These are phyloP conservation scores for Sitta carolinensis DNA, from an alignment of 2,797 vertebrate species.

Conservation along the genomic window DNA sequence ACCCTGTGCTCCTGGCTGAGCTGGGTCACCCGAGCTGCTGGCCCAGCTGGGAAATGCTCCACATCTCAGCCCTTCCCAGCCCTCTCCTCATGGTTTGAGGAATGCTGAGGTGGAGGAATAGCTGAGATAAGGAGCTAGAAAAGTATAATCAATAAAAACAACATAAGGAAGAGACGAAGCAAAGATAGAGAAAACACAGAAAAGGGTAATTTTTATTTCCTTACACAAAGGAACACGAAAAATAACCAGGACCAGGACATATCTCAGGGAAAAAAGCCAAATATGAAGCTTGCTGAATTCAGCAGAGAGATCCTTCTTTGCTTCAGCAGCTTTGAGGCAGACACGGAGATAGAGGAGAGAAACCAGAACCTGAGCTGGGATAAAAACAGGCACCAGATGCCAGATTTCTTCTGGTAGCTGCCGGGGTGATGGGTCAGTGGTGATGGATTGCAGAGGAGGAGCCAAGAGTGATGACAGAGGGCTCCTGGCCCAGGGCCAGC, in stretches of 20 bases:
- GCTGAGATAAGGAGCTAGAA: constrained; percentile 32
- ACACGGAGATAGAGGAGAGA: background rate
- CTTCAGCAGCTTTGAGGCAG: background rate
- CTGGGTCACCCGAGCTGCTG: background rate
- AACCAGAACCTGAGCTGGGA: constrained; percentile 1
- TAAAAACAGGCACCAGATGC: background rate
- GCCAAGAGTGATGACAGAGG: constrained; percentile 34
- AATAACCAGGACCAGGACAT: background rate
- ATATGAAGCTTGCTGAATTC: background rate
- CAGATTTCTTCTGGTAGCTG: constrained; percentile 29
- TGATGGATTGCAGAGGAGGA: constrained; percentile 57
- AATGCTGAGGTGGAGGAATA: constrained; percentile 35
- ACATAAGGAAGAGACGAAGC: background rate
- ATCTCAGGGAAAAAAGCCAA: background rate
- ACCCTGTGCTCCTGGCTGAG: background rate
- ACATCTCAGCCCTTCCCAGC: background rate
- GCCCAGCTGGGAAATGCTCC: background rate
- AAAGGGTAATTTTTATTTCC: constrained; percentile 38
- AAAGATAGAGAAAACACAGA: constrained; percentile 7
- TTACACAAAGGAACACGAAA: background rate
- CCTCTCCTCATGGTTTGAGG: background rate
- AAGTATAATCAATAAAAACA: constrained; percentile 43
- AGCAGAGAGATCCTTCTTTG: background rate
- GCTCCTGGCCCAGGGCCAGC: constrained; percentile 3
- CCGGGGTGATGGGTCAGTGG: constrained; percentile 11